Evolutionary conservation across 2,888 invertebrate genomes (phyloP), one percentile per base, ranked within the genome.

Genomic region (Hirtodrosophila trivittata): DNA sequence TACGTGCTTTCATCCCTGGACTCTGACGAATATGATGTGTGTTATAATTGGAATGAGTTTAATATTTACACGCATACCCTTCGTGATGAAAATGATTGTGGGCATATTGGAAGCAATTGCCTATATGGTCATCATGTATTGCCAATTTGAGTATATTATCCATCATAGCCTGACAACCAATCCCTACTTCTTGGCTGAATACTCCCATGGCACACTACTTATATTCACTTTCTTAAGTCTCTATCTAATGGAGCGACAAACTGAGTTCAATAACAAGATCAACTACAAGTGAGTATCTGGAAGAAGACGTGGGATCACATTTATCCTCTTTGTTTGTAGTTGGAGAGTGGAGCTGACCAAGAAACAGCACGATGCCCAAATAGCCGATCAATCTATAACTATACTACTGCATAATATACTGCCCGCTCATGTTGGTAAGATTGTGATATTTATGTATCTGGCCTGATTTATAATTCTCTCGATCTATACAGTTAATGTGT

Each of bases 361-460:
- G 71, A 97, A 98, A 87, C 95, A 97, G 89, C 93, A 94, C 67
- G 95, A 97, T 89, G 96, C 96, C 1, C 93, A 94, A 73, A 94
- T 94, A 7, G 96, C 95, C 88, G 94, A 97, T 73, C 94, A 94
- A 76, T 95, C 97, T 0, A 98, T 97, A 90, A 96, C 95, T 82
- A 94, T 97, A 91, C 92, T 98, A 33, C 92, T 98, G 42, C 94
- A 96, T 86, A 98, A 98, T 89, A 98, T 98, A 86, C 92, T 98
- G 28, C 98, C 98, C 0, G 94, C 94, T 26, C 97, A 98, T 90
- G 98, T 98, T 63, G 97, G 96, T 96, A 89, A 86, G 93, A 87
- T 0, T 5, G 4, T 13, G 12, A 6, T 6, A 91, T 50, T 89
- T 95, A 96, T 21, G 95, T 37, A 94, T n/a, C n/a, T n/a, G 95